Evolutionary conservation across 2,888 invertebrate genomes (phyloP), one percentile per base, ranked within the genome.

Genomic region (Zygothrica quintamaculata): DNA sequence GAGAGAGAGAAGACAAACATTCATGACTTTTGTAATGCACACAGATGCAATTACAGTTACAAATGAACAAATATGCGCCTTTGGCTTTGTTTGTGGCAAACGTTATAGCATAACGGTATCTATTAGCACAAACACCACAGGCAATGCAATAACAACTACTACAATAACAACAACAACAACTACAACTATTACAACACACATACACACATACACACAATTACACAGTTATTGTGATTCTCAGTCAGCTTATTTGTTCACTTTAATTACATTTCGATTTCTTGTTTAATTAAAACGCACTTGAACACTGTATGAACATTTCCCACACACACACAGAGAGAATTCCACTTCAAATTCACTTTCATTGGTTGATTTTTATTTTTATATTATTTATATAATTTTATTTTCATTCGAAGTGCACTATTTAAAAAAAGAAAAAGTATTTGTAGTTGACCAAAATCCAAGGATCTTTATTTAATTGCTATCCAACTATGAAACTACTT

Each of bases 261-360:
- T 82, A 73, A 85, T 87, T 82, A 79, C 76, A 73, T 73, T 81
- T 87, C 65, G 44, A 72, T 77, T 61, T 65, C 60, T 47, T 64
- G 62, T 61, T 84, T 80, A 84, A 85, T 85, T 73, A 73, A 61
- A 22, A 84, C 52, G 59, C 61, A 59, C 15, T 43, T 52, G 16
- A 52, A 59, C 18, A 22, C 18, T 22, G 3, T 5, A 22, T 5
- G 18, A 2, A 22, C 18, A 22, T 22, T 11, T 40, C 3, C 18
- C 2, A 22, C 18, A 22, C 18, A 22, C 18, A 22, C 1, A 34
- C 34, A n/a, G 25, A n/a, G n/a, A n/a, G n/a, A n/a, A n/a, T n/a
- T n/a, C n/a, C 18, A 22, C 2, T 22, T 22, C 18, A 22, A 3
- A 3, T 22, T 22, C 18, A 22, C 18, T n/a, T n/a, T n/a, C n/a